Base-by-base conservation (phyloP, 2,797 vertebrate genomes). In the Tenualosa thibaudeaui region DNA sequence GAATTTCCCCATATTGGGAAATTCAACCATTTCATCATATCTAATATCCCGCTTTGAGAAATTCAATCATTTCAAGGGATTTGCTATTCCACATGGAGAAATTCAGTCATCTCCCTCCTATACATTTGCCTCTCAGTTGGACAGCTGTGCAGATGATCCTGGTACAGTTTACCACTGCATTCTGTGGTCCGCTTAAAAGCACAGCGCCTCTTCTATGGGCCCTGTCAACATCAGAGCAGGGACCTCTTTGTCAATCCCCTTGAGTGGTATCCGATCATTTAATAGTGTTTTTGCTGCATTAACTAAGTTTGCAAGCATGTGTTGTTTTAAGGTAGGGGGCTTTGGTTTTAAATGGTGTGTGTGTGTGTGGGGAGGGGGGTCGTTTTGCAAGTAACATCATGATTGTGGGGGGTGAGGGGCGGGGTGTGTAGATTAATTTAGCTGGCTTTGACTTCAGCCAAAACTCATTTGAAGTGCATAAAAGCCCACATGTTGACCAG, bases 341-440 rank as follows among this genome's bases (percentile, higher is more conserved):
- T 46, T 46, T 22, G 40, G 15, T 46, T 78, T 46, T 15, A 78
- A 78, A 46, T 43, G 40, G 26, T 19, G 31, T 71, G 22, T 24
- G 50, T 53, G 62, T 43, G 68, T 58, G 12, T 51, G 37, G 1
- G 22, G 7, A 13, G 2, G 49, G 17, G 54, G 22, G 71, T 49
- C 7, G 22, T 82, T 87, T 88, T 86, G 87, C 56, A 71, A 82
- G 78, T 86, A 89, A 22, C 75, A 84, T 83, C 46, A 4, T 75
- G 84, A 86, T 54, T 60, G 75, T 81, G 75, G 65, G 86, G 81
- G 50, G 68, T 65, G 31, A n/a, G n/a, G n/a, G n/a, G n/a, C n/a
- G n/a, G n/a, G n/a, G n/a, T 1, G 31, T 31, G 31, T 10, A 54
- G 53, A 54, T 54, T 1, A 54, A 54, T 54, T 54, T 54, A 0